Evolutionary conservation across 2,888 invertebrate species (phyloP), one percentile per base, ranked within the genome.

Genomic region (Chloroclysta siterata): DNA sequence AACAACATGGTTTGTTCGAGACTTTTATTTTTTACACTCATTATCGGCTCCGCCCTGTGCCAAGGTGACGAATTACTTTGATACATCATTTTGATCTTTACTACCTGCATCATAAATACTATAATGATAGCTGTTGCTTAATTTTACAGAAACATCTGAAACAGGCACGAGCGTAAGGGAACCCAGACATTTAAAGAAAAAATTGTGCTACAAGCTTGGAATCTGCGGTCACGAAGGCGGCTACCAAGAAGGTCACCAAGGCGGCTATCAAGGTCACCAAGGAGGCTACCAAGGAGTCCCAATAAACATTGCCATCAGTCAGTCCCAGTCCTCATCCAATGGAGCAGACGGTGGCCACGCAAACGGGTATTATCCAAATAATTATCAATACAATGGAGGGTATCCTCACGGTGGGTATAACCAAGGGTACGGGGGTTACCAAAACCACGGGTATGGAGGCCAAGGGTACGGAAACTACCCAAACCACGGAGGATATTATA

Each of bases 281-380:
- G 79, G 72, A 15, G 76, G 75, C 0, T 70, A 81, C 50, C 70
- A 70, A 33, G 72, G 72, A 33, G 72, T 63, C 11, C 85, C 89
- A 5, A 87, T 92, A 61, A 91, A 90, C 72, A 92, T 92, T 54
- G 93, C 90, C 2, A 88, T 92, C 58, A 92, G 91, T 56, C 93
- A 92, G 66, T 90, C 93, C 0, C 93, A 93, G 66, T 80, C 90
- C 11, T 88, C 91, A 3, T 79, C 89, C 0, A 89, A 84, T 36
- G 80, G 84, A 13, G 90, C 87, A 0, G 85, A 83, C 0, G 87
- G 88, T 2, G 88, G 87, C 10, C 81, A 84, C 48, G 78, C 78
- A 1, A 72, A 70, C 36, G 84, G 87, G 0, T 77, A 84, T 68
- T 81, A 78, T 57, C 89, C 89, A 2, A 82, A 84, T 64, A 88